phyloP scores from a whole-genome alignment of 2,797 vertebrate species.

The Danionella dracula region DNA sequence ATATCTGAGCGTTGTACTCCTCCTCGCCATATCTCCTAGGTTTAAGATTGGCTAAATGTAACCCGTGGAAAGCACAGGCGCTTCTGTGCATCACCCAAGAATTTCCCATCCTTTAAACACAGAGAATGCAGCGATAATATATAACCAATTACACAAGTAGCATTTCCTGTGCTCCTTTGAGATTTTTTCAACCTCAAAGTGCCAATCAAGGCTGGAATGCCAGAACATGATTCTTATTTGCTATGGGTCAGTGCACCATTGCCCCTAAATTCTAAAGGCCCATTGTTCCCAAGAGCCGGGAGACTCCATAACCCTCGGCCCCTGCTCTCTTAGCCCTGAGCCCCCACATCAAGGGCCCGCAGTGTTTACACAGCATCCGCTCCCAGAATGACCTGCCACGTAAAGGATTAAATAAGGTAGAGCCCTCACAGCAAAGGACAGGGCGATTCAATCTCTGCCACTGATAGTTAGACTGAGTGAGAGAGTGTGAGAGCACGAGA shows the following conservation, averaged over 20 bases:
- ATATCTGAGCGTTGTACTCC: neutral
- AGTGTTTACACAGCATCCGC: constrained; percentile 76
- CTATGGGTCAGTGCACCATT: constrained; percentile 75
- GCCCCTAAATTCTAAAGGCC: constrained; percentile 76
- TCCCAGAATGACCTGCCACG: constrained; percentile 68
- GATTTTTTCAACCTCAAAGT: constrained; percentile 73
- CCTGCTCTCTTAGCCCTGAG: constrained; percentile 61
- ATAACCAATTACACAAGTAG: constrained; percentile 78
- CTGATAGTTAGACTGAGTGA: constrained; percentile 30
- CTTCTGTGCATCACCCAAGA: constrained; percentile 69
- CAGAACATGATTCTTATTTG: constrained; percentile 81
- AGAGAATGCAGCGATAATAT: constrained; percentile 66
- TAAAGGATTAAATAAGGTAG: constrained; percentile 69
- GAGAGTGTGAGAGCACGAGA: constrained; percentile 15
- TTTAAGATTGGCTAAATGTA: constrained; percentile 22
- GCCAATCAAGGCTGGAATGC: constrained; percentile 79
- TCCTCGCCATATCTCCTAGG: constrained; percentile 20
- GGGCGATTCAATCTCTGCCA: constrained; percentile 45
- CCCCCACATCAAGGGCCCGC: constrained; percentile 73
- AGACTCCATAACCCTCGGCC: constrained; percentile 53
- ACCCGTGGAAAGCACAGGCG: constrained; percentile 52
- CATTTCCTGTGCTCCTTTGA: constrained; percentile 78
- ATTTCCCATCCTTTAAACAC: constrained; percentile 69
- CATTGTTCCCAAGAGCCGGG: constrained; percentile 76
- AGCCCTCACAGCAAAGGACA: constrained; percentile 37